phyloP scores from a whole-genome alignment of 2,888 invertebrate genomes.

The Cheilosia variabilis region DNA sequence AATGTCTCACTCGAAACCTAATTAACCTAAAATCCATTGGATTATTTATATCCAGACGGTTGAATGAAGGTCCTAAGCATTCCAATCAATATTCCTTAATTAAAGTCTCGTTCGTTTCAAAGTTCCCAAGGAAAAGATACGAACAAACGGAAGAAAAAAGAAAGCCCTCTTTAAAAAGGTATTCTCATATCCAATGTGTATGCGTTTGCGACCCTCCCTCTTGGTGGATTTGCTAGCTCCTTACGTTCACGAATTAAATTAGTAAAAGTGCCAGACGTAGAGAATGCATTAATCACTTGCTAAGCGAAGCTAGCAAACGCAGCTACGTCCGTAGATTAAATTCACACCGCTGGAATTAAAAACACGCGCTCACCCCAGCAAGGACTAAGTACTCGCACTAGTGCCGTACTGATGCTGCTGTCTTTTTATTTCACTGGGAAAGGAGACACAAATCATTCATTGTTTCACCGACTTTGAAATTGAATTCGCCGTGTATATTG shows the following conservation, averaged over 20 bases:
- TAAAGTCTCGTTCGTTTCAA: conserved; percentile 53
- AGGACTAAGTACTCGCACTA: background rate
- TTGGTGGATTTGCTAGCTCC: conserved; percentile 26
- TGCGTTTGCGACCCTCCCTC: background rate
- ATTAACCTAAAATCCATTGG: conserved; percentile 64
- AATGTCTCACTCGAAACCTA: conserved; percentile 53
- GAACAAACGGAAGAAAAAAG: background rate
- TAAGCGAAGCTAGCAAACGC: conserved; percentile 51
- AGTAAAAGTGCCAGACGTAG: conserved; percentile 50
- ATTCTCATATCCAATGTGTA: conserved; percentile 16
- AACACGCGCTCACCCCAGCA: background rate
- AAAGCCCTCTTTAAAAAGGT: conserved; percentile 7
- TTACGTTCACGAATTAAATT: conserved; percentile 55
- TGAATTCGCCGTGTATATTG: conserved; percentile 32
- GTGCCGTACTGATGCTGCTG: background rate
- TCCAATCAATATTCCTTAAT: conserved; percentile 66
- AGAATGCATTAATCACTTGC: conserved; percentile 66
- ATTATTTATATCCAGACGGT: conserved; percentile 39
- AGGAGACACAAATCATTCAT: conserved; percentile 25
- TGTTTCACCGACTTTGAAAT: conserved; percentile 34
- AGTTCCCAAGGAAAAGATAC: background rate
- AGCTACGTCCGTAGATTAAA: conserved; percentile 24
- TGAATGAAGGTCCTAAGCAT: conserved; percentile 44
- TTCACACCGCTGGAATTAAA: conserved; percentile 41
- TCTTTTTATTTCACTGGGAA: conserved; percentile 14